These are phyloP conservation scores for Pseudorhiza aurosa DNA, from an alignment of 30 jellyfish, hydroid and myxozoan species.

Conservation along the genomic window DNA sequence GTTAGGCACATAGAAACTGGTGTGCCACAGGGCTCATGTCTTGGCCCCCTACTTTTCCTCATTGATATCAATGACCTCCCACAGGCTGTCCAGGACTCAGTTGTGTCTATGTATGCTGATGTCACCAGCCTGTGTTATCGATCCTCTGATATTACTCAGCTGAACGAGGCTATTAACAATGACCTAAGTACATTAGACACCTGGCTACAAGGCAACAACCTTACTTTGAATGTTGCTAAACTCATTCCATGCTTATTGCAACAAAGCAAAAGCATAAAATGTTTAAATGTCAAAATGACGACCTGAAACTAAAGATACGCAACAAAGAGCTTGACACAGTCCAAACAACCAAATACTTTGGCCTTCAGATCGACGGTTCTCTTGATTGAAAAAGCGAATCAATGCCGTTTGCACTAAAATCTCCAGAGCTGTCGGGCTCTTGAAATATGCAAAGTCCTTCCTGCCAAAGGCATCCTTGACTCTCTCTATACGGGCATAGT, in stretches of 20 bases:
- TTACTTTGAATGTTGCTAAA: constrained; percentile 5
- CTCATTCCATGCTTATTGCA: constrained; percentile 25
- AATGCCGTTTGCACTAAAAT: background rate
- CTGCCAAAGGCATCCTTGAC: background rate
- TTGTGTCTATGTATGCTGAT: constrained; percentile 18
- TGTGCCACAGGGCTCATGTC: constrained; percentile 20
- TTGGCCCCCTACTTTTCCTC: constrained; percentile 8
- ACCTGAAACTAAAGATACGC: constrained; percentile 11
- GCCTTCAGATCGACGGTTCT: background rate
- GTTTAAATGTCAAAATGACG: constrained; percentile 6
- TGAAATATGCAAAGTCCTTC: background rate
- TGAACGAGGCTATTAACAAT: constrained; percentile 16
- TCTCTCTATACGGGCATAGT: constrained; percentile 37
- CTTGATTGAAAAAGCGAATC: background rate
- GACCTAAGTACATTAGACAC: constrained; percentile 7
- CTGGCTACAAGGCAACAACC: background rate
- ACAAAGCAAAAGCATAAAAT: constrained; percentile 26
- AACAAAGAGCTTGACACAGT: background rate
- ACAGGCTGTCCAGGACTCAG: background rate
- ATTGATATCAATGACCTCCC: constrained; percentile 12
- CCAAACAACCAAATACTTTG: background rate
- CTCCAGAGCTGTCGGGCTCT: background rate
- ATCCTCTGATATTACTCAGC: constrained; percentile 6
- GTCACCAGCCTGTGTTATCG: background rate
- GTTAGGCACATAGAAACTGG: background rate